Conservation (phyloP, 2,113 vertebrate genomes). For the Silurus asotus region DNA sequence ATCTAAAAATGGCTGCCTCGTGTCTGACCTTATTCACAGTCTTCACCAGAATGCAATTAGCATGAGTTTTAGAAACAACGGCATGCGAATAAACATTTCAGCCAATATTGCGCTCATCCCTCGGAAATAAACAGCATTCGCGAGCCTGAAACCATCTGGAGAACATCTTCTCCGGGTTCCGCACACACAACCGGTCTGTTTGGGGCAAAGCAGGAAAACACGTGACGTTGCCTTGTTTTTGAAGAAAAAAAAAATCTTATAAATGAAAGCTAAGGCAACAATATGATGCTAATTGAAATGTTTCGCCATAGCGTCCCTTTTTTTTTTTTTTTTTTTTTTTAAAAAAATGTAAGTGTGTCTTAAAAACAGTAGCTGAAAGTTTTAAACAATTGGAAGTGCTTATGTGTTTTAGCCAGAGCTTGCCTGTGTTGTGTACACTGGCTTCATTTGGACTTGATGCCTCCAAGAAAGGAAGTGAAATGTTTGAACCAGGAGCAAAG, state of each 20-base stretch:
- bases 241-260: not conserved
- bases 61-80: not conserved
- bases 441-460: not conserved
- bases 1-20: conserved; percentile 10
- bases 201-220: conserved; percentile 16
- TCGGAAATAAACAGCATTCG: conserved; percentile 31
- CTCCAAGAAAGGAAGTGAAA: conserved; percentile 21
- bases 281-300: not conserved
- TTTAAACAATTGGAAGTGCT: not conserved
- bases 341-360: not conserved
- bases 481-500: conserved; percentile 28
- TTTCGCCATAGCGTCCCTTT: not conserved
- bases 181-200: conserved; percentile 16
- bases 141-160: conserved; percentile 36
- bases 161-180: conserved; percentile 28
- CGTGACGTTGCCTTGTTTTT: not conserved
- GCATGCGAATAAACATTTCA: conserved; percentile 34
- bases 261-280: not conserved
- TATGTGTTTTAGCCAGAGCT: conserved; percentile 13
- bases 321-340: not conserved
- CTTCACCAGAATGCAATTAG: not conserved
- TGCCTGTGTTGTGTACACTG: conserved; percentile 3
- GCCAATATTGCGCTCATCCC: conserved; percentile 18
- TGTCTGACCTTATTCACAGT: conserved; percentile 1
- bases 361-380: conserved; percentile 11